phyloP scores from a whole-genome alignment of 2,888 invertebrate species.

The Erebia palarica region DNA sequence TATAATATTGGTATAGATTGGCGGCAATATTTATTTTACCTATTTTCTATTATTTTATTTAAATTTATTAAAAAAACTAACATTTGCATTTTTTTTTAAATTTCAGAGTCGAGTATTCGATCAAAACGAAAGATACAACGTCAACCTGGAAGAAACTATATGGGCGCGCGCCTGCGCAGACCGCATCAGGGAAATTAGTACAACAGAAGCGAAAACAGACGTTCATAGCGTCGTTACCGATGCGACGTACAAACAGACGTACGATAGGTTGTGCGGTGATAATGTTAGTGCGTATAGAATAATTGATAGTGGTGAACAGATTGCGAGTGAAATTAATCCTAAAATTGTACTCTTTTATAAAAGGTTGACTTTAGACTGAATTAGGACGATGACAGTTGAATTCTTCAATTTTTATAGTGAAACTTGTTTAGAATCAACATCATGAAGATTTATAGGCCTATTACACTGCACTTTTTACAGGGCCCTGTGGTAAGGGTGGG shows the following conservation, averaged over 20 bases:
- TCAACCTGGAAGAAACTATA: constrained; percentile 79
- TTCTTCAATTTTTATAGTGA: no score
- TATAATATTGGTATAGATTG: no score
- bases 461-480: no score
- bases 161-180: constrained; percentile 62
- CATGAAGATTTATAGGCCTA: no score
- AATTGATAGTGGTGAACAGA: background rate
- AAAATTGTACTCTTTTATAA: constrained; percentile 38
- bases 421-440: no score
- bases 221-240: constrained; percentile 24
- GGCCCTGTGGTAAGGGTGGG: no score
- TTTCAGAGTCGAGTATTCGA: constrained; percentile 84
- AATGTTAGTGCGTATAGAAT: constrained; percentile 49
- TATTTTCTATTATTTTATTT: no score
- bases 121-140: constrained; percentile 84
- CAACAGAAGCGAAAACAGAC: background rate
- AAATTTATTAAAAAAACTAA: no score
- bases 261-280: constrained; percentile 53
- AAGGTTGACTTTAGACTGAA: background rate
- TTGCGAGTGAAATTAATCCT: constrained; percentile 29
- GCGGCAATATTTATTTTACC: no score
- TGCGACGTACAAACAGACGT: constrained; percentile 43
- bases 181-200: constrained; percentile 40
- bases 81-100: background rate
- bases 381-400: no score